phyloP scores from a whole-genome alignment of 1,140 invertebrate genomes.

The Liolophura sinensis region DNA sequence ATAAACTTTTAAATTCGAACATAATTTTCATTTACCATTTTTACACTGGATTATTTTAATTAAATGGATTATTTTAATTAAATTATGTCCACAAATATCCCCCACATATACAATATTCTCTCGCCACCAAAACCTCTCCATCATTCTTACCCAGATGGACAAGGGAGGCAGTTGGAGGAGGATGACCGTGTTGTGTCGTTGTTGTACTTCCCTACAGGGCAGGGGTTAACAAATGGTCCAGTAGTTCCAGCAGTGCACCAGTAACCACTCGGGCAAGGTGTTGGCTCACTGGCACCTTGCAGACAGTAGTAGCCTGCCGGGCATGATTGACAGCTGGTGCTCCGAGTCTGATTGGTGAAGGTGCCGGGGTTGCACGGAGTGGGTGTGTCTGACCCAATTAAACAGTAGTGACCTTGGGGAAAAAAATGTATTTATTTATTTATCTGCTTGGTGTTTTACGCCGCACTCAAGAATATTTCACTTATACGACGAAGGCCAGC shows the following conservation, averaged over 20 bases:
- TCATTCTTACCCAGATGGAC: slow-evolving; percentile 43
- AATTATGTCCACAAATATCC: background rate
- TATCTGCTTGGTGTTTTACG: too few relatives aligned
- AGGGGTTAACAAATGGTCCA: slow-evolving; percentile 26
- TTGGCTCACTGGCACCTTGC: slow-evolving; percentile 36
- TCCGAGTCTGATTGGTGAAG: slow-evolving; percentile 38
- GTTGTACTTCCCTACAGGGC: slow-evolving; percentile 47
- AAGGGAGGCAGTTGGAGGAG: slow-evolving; percentile 31
- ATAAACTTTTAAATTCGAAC: too few relatives aligned
- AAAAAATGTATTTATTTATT: background rate
- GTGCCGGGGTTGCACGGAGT: slow-evolving; percentile 38
- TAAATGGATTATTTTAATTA: background rate
- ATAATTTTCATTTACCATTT: too few relatives aligned
- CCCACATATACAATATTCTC: background rate
- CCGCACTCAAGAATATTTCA: too few relatives aligned
- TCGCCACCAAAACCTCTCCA: background rate
- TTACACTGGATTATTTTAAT: too few relatives aligned
- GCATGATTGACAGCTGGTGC: slow-evolving; percentile 34
- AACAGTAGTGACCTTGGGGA: slow-evolving; percentile 42
- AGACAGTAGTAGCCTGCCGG: slow-evolving; percentile 49
- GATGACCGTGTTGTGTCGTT: slow-evolving; percentile 37
- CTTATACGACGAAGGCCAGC: too few relatives aligned
- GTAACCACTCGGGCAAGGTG: slow-evolving; percentile 46
- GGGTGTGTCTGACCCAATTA: slow-evolving; percentile 31
- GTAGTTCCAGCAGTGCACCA: slow-evolving; percentile 28